Percentiles rank a stretch among this genome's conserved stretches.
Conservation (phyloP, 2,888 invertebrate genomes). For the Prenolepis imparis region DNA sequence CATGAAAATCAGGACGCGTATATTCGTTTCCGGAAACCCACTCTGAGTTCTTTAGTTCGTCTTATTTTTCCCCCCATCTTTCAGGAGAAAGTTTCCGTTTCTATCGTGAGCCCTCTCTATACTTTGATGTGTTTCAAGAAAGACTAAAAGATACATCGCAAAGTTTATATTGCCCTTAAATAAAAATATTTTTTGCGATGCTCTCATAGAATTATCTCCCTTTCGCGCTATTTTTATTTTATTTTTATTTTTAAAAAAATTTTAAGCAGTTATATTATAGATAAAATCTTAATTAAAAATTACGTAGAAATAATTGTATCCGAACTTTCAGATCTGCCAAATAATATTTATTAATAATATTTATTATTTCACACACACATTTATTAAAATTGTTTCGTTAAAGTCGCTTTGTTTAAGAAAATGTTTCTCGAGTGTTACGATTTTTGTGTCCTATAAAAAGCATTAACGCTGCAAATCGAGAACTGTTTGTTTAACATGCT, state of each 20-base stretch:
- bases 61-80: constrained; percentile 28
- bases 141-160: constrained; percentile 9
- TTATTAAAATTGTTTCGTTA: neutral
- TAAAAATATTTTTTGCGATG: constrained; percentile 12
- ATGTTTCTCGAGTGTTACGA: neutral
- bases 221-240: neutral
- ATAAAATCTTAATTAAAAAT: constrained; percentile 17
- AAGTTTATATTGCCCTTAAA: constrained; percentile 14
- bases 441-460: constrained; percentile 1
- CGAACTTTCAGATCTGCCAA: neutral
- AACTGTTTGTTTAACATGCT: constrained; percentile 15
- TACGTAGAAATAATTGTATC: neutral
- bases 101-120: constrained; percentile 3
- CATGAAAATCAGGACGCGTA: constrained; percentile 60
- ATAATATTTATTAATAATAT: neutral
- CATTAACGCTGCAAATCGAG: neutral
- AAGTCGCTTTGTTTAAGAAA: constrained; percentile 9
- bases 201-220: neutral
- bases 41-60: constrained; percentile 41
- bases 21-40: constrained; percentile 57
- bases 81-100: constrained; percentile 42
- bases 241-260: neutral
- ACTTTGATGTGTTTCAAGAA: constrained; percentile 39
- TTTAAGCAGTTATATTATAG: neutral
- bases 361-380: neutral